phyloP scores from a whole-genome alignment of 2,113 vertebrate species.

The Cepphus grylle region DNA sequence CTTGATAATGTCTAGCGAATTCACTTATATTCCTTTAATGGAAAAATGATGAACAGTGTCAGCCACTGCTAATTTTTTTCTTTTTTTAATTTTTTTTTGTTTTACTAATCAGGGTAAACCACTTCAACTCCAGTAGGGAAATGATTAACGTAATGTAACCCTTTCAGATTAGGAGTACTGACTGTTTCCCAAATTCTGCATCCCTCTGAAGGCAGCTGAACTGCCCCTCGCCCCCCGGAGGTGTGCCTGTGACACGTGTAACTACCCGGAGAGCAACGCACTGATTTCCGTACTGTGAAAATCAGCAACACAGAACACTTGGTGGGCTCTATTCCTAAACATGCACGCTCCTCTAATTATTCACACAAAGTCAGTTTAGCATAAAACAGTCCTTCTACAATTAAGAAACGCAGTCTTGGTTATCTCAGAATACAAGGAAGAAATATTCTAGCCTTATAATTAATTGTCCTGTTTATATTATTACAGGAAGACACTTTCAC shows the following conservation, averaged over 20 bases:
- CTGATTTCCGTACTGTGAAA: neutral
- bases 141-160: neutral
- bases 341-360: neutral
- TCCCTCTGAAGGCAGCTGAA: neutral
- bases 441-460: slow-evolving; percentile 21
- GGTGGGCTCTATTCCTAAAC: neutral
- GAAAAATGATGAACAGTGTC: neutral
- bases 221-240: neutral
- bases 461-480: neutral
- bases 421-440: neutral
- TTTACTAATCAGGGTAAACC: neutral
- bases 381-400: neutral
- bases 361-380: neutral
- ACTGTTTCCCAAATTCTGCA: neutral
- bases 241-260: neutral
- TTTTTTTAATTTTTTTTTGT: neutral
- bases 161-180: neutral
- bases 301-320: neutral
- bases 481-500: neutral
- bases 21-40: neutral
- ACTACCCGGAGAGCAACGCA: neutral
- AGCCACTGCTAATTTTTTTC: neutral
- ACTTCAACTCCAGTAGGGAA: neutral
- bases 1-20: neutral
- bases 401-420: neutral